phyloP scores from a whole-genome alignment of 2,113 vertebrate genomes.

The Synodontis membranacea region DNA sequence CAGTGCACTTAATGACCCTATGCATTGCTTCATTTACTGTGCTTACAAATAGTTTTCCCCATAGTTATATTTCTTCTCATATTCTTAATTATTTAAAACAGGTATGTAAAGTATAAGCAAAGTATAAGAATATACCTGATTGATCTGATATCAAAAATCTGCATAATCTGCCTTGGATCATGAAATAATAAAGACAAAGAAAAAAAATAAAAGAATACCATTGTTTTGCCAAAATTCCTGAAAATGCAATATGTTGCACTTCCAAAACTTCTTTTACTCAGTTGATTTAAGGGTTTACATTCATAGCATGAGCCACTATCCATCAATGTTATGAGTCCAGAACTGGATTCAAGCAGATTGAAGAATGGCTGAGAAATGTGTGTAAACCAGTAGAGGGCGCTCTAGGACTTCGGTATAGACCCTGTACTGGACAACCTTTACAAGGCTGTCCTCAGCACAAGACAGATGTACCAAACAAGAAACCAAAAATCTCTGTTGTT shows the following conservation, averaged over 20 bases:
- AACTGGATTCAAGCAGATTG: neutral
- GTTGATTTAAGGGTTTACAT: neutral
- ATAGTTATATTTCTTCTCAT: neutral
- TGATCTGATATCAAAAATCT: neutral
- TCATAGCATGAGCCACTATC: neutral
- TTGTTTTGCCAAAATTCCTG: neutral
- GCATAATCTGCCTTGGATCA: neutral
- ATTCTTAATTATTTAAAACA: neutral
- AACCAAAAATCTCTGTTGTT: neutral
- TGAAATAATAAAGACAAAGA: neutral
- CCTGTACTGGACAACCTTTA: neutral
- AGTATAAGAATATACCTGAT: neutral
- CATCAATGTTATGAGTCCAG: slow-evolving; percentile 24
- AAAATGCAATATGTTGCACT: neutral
- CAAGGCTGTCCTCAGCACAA: neutral
- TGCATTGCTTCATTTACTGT: neutral
- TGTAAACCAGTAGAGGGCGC: slow-evolving; percentile 29
- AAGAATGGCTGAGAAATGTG: neutral
- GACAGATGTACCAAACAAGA: neutral
- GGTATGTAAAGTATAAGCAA: neutral
- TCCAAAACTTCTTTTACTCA: neutral
- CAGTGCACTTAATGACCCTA: neutral
- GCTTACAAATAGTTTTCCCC: neutral
- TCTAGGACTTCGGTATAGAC: neutral
- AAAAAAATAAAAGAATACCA: neutral